Base-by-base conservation (phyloP, 1,140 invertebrate genomes). In the Arctopsyche grandis region DNA sequence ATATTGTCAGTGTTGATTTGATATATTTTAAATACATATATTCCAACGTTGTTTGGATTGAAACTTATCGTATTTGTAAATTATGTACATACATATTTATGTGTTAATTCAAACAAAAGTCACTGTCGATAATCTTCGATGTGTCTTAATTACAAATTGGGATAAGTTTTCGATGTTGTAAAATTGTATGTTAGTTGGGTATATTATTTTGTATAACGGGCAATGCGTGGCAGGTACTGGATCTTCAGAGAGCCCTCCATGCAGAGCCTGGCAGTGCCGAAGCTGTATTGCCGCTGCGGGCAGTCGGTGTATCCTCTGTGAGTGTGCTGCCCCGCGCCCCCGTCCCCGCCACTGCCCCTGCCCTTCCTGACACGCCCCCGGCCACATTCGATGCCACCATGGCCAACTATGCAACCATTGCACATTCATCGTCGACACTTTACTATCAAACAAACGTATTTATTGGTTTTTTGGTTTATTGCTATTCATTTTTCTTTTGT, bases 181-280 rank as follows among this genome's bases (percentile, higher is more conserved):
- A 60, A 60, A 60, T 3, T 60, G 9, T 60, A n/a, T 60, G 29
- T 60, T 60, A 60, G 56, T n/a, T 60, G 56, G 56, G 56, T 60
- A 19, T 52, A 19, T 52, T 19, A 60, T 60, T 60, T 24, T 79
- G 58, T 69, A 76, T 76, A 63, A 76, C 26, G 29, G 52, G 56
- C 74, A 52, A 76, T 76, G 74, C 74, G 74, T 76, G 84, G 84
- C 86, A 92, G 91, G 91, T 92, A 86, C 89, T 91, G 89, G 91
- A 92, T 88, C 87, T 92, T 84, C 90, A 91, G 87, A 88, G 90
- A 85, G 91, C 91, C 83, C 89, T 92, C 84, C 91, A 92, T 86
- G 91, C 91, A 75, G 91, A 92, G 86, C 90, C 90, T 24, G 86
- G 87, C 74, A 87, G 88, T 75, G 86, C 88, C 81, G 88, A 88